These are phyloP conservation scores for Anodontia alba DNA, from an alignment of 2,888 invertebrate genomes.

Conservation along the genomic window DNA sequence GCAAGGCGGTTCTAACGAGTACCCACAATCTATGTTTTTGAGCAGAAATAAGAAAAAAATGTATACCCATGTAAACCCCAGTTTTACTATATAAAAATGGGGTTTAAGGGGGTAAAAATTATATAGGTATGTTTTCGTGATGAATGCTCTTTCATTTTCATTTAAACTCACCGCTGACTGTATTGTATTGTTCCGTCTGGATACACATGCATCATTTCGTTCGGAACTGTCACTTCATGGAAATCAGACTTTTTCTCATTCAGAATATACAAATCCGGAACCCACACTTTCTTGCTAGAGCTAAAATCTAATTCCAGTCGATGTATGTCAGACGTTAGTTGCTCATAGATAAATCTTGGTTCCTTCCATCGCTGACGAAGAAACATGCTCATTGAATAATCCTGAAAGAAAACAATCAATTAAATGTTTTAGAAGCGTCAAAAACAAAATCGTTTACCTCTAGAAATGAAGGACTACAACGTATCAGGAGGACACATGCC, in stretches of 20 bases:
- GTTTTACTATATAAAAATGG: no score
- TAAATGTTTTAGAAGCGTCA: no score
- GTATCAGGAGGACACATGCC: no score
- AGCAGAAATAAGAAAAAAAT: no score
- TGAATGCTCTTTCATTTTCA: no score
- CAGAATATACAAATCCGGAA: conserved; percentile 47
- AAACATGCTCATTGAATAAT: conserved; percentile 56
- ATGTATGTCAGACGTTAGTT: conserved; percentile 20
- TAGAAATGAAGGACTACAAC: no score
- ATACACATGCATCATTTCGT: conserved; percentile 50
- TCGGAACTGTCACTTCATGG: conserved; percentile 48
- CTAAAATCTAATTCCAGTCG: conserved; percentile 29
- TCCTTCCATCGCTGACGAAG: conserved; percentile 51
- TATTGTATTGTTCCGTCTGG: conserved; percentile 50
- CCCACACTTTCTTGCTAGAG: conserved; percentile 29
- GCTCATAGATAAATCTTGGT: conserved; percentile 31
- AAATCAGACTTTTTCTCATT: conserved; percentile 46
- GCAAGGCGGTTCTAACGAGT: no score
- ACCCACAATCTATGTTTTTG: no score
- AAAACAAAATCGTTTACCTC: no score
- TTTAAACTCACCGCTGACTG: conserved; percentile 46
- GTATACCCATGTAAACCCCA: no score
- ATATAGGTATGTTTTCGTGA: no score
- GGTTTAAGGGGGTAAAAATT: no score
- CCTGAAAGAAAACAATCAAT: conserved; percentile 22